Conservation (phyloP, 2,797 vertebrate species). For the Margarornis squamiger region DNA sequence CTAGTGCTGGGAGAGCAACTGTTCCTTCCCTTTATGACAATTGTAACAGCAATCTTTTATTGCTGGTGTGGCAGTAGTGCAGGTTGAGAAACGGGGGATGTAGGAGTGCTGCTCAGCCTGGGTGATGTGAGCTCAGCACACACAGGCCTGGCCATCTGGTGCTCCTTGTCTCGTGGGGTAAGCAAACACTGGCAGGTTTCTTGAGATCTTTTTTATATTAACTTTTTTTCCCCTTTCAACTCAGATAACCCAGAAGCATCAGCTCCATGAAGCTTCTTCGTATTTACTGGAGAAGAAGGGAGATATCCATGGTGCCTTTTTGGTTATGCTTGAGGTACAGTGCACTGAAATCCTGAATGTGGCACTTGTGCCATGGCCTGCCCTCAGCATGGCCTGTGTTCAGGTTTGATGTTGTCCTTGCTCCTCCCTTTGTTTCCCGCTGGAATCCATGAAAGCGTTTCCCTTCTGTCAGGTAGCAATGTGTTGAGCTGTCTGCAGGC, state of each 20-base stretch:
- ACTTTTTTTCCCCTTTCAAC: neutral
- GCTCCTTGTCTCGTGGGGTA: neutral
- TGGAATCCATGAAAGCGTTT: neutral
- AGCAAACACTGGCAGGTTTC: neutral
- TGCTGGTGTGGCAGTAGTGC: neutral
- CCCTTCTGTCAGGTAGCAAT: neutral
- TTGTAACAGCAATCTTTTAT: neutral
- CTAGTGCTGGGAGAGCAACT: neutral
- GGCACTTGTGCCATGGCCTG: neutral
- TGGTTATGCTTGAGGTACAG: constrained; percentile 88
- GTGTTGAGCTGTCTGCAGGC: neutral
- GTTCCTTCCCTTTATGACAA: neutral
- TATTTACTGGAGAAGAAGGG: constrained; percentile 93
- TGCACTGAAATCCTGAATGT: neutral
- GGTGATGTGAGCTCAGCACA: neutral
- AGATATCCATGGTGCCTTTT: constrained; percentile 88
- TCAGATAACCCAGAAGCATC: constrained; percentile 87
- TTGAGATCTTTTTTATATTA: neutral
- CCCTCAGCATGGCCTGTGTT: neutral
- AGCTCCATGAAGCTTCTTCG: constrained; percentile 86
- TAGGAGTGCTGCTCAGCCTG: neutral
- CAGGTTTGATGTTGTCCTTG: neutral
- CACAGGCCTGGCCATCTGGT: neutral
- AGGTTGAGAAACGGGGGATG: neutral
- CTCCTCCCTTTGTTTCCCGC: neutral